Evolutionary conservation across 2,113 vertebrate genomes (phyloP).

Genomic region (Catharus minimus): DNA sequence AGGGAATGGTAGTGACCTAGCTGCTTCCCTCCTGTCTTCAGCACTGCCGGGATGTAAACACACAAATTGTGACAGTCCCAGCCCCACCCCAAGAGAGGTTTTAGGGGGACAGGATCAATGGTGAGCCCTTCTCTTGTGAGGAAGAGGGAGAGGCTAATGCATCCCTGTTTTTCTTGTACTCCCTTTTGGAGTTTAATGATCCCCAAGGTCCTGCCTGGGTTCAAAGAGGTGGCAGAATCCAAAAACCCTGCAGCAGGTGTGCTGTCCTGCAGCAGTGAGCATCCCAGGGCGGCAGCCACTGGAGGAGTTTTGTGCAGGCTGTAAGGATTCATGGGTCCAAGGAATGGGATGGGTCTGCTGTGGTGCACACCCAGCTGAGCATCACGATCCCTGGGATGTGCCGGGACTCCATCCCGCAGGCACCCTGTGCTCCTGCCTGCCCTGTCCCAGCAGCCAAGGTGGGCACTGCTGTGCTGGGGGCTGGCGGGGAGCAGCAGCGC

Average conservation of each 20-base stretch:
- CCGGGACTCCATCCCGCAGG: fast-evolving
- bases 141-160: not conserved
- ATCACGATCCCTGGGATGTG: not conserved
- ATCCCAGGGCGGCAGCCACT: fast-evolving
- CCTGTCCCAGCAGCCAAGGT: not conserved
- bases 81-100: fast-evolving
- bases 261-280: not conserved
- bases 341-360: not conserved
- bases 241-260: fast-evolving
- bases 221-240: not conserved
- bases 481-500: fast-evolving
- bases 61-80: not conserved
- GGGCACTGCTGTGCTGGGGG: not conserved
- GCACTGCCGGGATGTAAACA: fast-evolving
- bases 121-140: not conserved
- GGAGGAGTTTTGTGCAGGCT: not conserved
- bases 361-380: fast-evolving
- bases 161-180: not conserved
- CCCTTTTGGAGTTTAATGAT: not conserved
- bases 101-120: fast-evolving
- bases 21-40: not conserved
- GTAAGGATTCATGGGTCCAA: not conserved
- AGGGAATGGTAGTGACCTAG: not conserved
- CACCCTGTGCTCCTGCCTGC: not conserved
- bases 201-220: not conserved